Percentiles rank a stretch among this genome's conserved stretches.
phyloP scores from a whole-genome alignment of 2,888 invertebrate genomes.

The Erebia epiphron region DNA sequence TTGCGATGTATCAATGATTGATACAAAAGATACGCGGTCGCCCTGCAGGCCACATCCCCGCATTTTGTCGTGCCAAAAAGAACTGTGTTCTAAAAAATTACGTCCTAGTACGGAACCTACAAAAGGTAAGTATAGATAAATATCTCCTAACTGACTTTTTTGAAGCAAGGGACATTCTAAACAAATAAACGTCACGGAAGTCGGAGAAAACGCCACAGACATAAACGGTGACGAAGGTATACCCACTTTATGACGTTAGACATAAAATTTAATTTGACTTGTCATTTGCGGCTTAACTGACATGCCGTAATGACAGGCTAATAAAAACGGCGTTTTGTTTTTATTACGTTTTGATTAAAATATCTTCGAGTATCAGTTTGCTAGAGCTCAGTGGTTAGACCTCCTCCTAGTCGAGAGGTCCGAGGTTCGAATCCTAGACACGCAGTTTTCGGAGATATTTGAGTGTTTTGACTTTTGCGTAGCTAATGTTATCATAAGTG shows the following conservation, averaged over 20 bases:
- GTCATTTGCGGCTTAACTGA: slow-evolving; percentile 21
- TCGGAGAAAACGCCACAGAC: slow-evolving; percentile 8
- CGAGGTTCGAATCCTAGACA: no score
- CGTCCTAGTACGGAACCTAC: no score
- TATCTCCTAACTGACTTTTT: background rate
- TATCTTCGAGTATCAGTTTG: slow-evolving; percentile 1
- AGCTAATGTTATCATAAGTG: no score
- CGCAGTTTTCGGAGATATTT: no score
- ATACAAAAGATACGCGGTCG: no score
- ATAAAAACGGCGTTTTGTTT: slow-evolving; percentile 15
- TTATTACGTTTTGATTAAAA: slow-evolving; percentile 17
- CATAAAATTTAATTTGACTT: slow-evolving; percentile 23
- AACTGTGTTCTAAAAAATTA: no score
- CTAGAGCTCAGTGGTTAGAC: no score
- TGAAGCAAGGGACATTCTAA: background rate
- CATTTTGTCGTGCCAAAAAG: no score
- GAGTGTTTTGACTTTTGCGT: no score
- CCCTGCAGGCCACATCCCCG: no score
- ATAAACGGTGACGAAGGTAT: slow-evolving; percentile 21
- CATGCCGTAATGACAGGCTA: slow-evolving; percentile 22
- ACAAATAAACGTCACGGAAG: slow-evolving; percentile 12
- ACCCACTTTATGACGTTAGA: slow-evolving; percentile 15
- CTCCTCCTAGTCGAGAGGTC: no score
- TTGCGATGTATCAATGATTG: no score
- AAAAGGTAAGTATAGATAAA: background rate